These are phyloP conservation scores for Colius striatus DNA, from an alignment of 2,113 vertebrate species.

Conservation along the genomic window DNA sequence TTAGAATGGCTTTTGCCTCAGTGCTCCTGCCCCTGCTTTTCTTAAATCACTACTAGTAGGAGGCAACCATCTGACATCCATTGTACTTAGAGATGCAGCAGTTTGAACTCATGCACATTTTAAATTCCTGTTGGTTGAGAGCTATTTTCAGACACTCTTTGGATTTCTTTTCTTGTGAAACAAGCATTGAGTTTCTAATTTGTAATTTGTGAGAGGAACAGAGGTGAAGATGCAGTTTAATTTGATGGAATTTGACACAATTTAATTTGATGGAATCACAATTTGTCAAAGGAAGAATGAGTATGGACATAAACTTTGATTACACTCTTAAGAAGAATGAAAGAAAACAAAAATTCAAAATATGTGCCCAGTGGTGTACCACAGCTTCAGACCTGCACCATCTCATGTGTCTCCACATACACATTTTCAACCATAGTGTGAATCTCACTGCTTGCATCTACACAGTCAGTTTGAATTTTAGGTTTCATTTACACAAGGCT, in stretches of 20 bases:
- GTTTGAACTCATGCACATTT: neutral
- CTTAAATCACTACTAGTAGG: neutral
- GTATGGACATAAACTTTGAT: neutral
- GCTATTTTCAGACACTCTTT: neutral
- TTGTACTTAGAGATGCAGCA: accelerated
- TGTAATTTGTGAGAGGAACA: neutral
- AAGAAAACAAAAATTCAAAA: slow-evolving; percentile 7
- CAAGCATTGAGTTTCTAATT: neutral
- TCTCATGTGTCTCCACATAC: neutral
- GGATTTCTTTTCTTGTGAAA: neutral
- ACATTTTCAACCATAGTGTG: neutral
- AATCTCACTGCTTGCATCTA: neutral
- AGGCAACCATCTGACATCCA: neutral
- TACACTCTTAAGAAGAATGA: neutral
- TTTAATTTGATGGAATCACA: neutral
- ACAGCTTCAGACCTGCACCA: neutral
- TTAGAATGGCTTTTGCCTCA: neutral
- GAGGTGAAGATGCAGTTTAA: neutral
- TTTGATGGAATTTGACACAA: neutral
- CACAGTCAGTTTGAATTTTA: neutral
- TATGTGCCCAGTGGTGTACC: neutral
- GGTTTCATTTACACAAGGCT: slow-evolving; percentile 5
- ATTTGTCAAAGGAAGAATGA: neutral
- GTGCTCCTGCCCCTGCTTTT: neutral
- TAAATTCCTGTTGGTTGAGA: neutral